Evolutionary conservation across 2,113 vertebrate species (phyloP).

Genomic region (Oceanites oceanicus): DNA sequence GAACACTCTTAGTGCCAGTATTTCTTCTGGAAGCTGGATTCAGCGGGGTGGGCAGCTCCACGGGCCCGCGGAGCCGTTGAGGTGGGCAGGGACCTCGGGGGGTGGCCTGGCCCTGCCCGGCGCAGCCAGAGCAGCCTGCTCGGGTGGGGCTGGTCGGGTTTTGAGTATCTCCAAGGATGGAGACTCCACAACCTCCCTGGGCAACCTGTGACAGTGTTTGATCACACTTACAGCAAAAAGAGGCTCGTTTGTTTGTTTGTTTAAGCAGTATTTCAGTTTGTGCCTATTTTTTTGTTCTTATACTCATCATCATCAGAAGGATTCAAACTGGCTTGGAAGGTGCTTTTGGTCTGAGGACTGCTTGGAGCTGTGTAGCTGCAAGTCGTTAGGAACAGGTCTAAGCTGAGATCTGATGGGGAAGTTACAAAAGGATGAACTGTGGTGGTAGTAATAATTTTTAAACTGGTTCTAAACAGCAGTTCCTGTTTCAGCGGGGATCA

Average conservation of each 20-base stretch:
- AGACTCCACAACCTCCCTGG: background rate
- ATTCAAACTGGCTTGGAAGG: background rate
- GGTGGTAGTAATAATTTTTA: background rate
- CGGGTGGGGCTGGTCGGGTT: background rate
- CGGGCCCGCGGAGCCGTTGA: background rate
- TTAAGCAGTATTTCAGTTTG: background rate
- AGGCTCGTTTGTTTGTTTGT: background rate
- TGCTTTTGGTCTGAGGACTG: background rate
- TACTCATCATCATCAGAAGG: background rate
- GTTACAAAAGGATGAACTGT: background rate
- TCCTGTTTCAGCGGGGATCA: background rate
- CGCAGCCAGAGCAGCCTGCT: background rate
- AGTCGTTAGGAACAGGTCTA: background rate
- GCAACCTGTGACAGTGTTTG: background rate
- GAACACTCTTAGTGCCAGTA: background rate
- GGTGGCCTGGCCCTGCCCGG: fast-evolving
- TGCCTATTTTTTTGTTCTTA: background rate
- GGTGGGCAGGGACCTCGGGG: background rate
- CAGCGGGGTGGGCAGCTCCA: background rate
- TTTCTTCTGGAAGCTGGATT: background rate
- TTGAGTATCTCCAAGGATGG: background rate
- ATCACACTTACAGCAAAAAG: background rate
- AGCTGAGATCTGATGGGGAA: background rate
- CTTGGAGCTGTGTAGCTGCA: background rate
- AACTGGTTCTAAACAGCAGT: background rate